A percentile compares a stretch with the other conserved stretches of the same genome.
Conservation (phyloP, 23 tunicate genomes). For the Trididemnum clinides region DNA sequence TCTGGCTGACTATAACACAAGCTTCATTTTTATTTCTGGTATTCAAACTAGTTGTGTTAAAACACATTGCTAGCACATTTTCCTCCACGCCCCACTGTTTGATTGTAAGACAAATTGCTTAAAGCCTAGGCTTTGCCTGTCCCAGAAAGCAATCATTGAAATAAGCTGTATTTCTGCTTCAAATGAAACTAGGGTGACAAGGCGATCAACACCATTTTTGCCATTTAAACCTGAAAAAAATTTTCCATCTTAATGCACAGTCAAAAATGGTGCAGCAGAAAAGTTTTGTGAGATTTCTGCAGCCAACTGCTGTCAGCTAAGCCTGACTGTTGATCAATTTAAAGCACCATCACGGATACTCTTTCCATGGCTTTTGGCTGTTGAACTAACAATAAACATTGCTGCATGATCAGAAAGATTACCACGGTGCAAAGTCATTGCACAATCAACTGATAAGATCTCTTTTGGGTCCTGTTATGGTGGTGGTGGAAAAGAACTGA, state of each 20-base stretch:
- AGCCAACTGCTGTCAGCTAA: background rate
- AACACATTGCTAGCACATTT: background rate
- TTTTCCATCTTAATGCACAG: slow-evolving; percentile 1
- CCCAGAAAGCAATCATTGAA: background rate
- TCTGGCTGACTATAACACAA: background rate
- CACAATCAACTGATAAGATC: background rate
- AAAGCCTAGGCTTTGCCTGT: slow-evolving; percentile 16
- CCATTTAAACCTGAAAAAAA: slow-evolving; percentile 3
- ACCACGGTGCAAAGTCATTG: background rate
- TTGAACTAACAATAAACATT: background rate
- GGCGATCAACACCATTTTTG: background rate
- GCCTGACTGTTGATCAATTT: background rate
- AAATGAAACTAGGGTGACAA: background rate
- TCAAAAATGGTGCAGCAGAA: background rate
- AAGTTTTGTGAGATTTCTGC: background rate
- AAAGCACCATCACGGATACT: background rate
- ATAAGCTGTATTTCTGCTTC: background rate
- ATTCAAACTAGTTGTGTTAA: background rate
- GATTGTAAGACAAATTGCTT: background rate
- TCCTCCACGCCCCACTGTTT: slow-evolving; percentile 9
- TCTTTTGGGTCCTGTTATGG: background rate
- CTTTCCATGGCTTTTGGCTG: background rate
- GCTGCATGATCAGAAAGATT: slow-evolving; percentile 3
- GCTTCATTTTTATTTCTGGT: slow-evolving; percentile 10
- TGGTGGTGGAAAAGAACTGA: background rate